Conservation (phyloP, 2,888 invertebrate genomes). For the Theodoxus fluviatilis region DNA sequence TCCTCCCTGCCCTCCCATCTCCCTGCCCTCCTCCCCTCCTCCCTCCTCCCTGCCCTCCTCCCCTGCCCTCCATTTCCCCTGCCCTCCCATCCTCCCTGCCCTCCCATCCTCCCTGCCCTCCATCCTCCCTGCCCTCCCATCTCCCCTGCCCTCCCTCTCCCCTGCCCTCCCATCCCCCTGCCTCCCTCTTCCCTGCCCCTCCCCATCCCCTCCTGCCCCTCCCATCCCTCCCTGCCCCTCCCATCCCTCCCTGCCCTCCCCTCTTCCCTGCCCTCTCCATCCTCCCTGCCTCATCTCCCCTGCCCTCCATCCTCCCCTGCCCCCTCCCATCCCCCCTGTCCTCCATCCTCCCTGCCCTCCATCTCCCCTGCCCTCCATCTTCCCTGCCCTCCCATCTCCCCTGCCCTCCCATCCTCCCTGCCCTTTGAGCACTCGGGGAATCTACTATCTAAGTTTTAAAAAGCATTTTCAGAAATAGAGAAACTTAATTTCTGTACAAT, state of each 20-base stretch:
- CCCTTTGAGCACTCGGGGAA: background rate
- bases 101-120: background rate
- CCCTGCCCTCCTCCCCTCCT: background rate
- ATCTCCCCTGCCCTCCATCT: constrained; percentile 10
- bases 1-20: background rate
- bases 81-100: background rate
- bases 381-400: background rate
- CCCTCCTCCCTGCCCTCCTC: no score
- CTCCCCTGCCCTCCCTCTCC: background rate
- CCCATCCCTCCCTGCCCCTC: constrained; percentile 7
- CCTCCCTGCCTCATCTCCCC: background rate
- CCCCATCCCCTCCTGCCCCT: background rate
- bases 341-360: background rate
- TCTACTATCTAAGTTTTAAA: no score
- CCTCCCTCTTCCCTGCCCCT: background rate
- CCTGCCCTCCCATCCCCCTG: background rate
- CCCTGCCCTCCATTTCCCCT: no score
- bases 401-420: background rate
- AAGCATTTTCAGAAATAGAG: no score
- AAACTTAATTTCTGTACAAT: no score
- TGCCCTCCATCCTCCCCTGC: background rate
- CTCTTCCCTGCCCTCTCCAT: constrained; percentile 9
- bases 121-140: background rate
- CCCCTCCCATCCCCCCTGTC: background rate
- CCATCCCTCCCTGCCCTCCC: constrained; percentile 17